Evolutionary conservation across 2,888 invertebrate species (phyloP).

Genomic region (Acrocyrtus sp.): DNA sequence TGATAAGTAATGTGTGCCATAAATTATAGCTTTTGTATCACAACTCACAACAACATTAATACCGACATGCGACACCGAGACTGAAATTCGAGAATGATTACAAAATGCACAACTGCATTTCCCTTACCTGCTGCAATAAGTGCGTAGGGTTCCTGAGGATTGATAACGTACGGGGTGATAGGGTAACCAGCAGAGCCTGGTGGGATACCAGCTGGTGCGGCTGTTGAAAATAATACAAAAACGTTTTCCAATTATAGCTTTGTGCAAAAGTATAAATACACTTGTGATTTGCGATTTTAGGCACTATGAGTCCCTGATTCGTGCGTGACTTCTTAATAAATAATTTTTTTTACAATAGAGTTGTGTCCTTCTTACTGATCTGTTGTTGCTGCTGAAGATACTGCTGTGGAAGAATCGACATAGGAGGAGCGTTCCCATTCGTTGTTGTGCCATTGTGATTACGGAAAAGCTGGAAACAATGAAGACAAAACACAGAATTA

Average conservation of each 20-base stretch:
- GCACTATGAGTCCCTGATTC: not conserved
- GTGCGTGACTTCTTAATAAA: not conserved
- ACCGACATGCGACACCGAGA: no score
- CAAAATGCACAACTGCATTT: no score
- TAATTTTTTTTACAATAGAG: not conserved
- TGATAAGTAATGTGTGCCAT: no score
- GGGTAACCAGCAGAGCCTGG: constrained; percentile 66
- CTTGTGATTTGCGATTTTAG: no score
- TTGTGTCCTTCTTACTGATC: constrained; percentile 69
- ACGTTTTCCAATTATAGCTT: no score
- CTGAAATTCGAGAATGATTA: not conserved
- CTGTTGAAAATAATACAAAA: constrained; percentile 47
- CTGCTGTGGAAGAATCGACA: constrained; percentile 76
- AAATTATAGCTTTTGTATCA: no score
- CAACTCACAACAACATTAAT: no score
- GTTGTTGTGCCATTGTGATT: constrained; percentile 76
- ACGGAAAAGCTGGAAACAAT: constrained; percentile 83
- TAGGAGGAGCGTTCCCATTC: constrained; percentile 63
- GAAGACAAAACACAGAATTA: no score
- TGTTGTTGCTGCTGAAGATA: constrained; percentile 79
- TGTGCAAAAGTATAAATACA: constrained; percentile 45
- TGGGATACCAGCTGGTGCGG: constrained; percentile 59
- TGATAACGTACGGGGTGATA: constrained; percentile 82
- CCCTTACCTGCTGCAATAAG: constrained; percentile 73
- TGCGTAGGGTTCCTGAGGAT: constrained; percentile 87